Evolutionary conservation across 2,888 invertebrate genomes (phyloP).

Genomic region (Cacoxenus indagator): DNA sequence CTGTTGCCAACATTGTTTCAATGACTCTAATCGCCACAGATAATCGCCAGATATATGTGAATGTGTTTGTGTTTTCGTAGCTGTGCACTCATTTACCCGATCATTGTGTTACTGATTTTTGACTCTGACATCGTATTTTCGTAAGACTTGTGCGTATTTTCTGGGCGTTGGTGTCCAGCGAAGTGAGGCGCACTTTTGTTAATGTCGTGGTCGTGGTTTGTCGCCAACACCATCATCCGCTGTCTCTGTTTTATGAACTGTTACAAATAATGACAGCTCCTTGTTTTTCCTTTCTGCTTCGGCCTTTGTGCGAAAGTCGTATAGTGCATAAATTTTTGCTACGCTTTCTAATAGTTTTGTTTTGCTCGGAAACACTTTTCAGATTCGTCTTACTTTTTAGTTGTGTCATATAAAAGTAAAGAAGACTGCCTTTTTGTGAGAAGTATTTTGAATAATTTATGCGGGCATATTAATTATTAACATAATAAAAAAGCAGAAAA

Average conservation of each 20-base stretch:
- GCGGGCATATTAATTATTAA: not conserved
- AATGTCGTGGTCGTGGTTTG: conserved; percentile 29
- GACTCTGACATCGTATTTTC: conserved; percentile 27
- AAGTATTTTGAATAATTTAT: no score
- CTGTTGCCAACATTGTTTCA: conserved; percentile 4
- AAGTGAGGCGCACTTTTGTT: conserved; percentile 1
- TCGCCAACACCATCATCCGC: conserved; percentile 10
- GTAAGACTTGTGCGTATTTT: not conserved
- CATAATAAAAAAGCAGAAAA: not conserved
- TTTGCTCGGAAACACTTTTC: not conserved
- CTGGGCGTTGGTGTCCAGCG: not conserved
- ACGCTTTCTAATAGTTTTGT: conserved; percentile 13
- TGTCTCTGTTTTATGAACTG: conserved; percentile 41
- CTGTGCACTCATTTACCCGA: conserved; percentile 38
- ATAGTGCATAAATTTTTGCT: conserved; percentile 7
- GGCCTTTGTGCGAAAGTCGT: not conserved
- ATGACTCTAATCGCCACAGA: conserved; percentile 4
- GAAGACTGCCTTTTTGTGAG: no score
- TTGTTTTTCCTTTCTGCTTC: not conserved
- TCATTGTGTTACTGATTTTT: conserved; percentile 46
- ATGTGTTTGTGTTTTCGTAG: not conserved
- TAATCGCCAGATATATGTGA: not conserved
- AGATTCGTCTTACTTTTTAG: not conserved
- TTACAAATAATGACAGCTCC: conserved; percentile 34
- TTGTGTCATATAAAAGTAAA: no score